Evolutionary conservation across 2,888 invertebrate genomes (phyloP).

Genomic region (Cetonia aurata): DNA sequence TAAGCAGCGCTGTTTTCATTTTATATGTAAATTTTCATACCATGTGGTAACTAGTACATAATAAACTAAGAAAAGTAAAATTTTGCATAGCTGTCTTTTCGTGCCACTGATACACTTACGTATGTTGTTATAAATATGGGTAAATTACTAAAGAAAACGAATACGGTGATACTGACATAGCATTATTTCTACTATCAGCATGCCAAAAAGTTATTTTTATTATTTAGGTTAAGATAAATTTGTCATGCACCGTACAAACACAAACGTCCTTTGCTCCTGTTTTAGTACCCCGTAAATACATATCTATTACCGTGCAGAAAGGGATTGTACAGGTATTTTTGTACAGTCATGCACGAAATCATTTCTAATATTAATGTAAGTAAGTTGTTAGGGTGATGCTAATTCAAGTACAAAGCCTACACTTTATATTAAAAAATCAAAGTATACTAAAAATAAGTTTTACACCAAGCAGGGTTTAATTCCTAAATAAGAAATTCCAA

Average conservation of each 20-base stretch:
- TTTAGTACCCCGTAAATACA: background rate
- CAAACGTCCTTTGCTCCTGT: background rate
- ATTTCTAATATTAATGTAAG: no score
- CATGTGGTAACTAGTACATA: background rate
- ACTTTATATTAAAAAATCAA: no score
- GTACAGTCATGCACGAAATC: background rate
- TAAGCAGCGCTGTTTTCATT: background rate
- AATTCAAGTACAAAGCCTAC: no score
- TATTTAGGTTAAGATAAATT: conserved; percentile 39
- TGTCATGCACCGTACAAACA: conserved; percentile 20
- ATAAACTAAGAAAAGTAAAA: conserved; percentile 1
- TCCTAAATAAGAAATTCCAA: no score
- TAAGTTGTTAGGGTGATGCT: no score
- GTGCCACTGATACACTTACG: background rate
- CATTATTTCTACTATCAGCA: conserved; percentile 6
- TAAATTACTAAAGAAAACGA: conserved; percentile 8
- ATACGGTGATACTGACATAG: conserved; percentile 1
- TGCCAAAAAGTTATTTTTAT: conserved; percentile 19
- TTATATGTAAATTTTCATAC: conserved; percentile 11
- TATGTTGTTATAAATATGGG: conserved; percentile 21
- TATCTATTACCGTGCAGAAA: background rate
- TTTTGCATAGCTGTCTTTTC: background rate
- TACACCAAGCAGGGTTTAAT: no score
- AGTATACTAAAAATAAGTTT: no score
- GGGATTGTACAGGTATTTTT: background rate